Base-by-base conservation (phyloP, 2,888 invertebrate genomes). In the Zele albiditarsus region DNA sequence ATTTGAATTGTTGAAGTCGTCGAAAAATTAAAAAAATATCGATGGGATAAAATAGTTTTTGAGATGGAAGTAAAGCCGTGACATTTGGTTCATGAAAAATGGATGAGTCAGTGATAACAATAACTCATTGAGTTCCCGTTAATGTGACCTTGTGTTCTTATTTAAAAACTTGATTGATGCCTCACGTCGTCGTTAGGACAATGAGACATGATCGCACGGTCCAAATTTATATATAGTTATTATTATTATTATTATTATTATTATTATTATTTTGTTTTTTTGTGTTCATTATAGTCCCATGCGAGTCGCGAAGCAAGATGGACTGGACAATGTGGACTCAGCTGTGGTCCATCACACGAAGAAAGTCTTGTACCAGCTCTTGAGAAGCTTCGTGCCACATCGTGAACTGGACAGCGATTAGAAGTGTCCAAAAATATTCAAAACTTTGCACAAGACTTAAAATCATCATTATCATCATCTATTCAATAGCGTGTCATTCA, bases 271-370 rank as follows among this genome's bases (percentile, higher is more conserved):
- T 62, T 12, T n/a, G n/a, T 67, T 79, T 67, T 71, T 87, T 82
- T 84, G 77, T 80, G 78, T 76, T 12, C 33, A 12, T 91, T 92
- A 74, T 90, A 94, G 94, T 93, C 94, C 65, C 94, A 94, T 87
- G 92, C 93, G 71, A 92, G 92, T 84, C 92, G 93, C 78, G 94
- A 94, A 88, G 94, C 94, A 78, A 92, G 93, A 82, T 94, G 94
- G 94, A 90, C 91, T 84, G 94, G 94, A 65, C 92, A 93, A 79
- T 94, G 94, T 85, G 89, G 88, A 12, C 82, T 89, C 77, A 87
- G 84, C 69, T 88, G 89, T 86, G 84, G 91, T 82, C 87, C 91
- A 81, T 85, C 91, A 85, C 82, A 88, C 23, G 89, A 89, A 5
- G 89, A 89, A 76, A 87, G 88, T 23, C 76, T 89, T 73, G 85